Evolutionary conservation across 2,888 invertebrate species (phyloP).

Genomic region (Mythimna ferrago): DNA sequence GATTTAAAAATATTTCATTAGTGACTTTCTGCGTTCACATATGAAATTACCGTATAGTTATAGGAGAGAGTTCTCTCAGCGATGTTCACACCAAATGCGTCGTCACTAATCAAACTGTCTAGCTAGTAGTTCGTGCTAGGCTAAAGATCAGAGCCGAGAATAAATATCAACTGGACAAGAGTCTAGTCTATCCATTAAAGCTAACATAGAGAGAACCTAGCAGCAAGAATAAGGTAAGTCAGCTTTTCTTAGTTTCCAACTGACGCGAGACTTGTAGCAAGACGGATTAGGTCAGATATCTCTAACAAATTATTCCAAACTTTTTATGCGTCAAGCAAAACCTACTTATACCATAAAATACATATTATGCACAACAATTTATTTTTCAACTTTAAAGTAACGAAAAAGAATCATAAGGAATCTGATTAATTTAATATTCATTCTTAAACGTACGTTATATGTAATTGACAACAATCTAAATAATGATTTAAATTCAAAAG

Average conservation of each 20-base stretch:
- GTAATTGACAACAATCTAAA: constrained; percentile 57
- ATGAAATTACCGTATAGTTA: background rate
- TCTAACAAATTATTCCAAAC: background rate
- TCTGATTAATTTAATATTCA: constrained; percentile 35
- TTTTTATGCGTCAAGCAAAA: constrained; percentile 19
- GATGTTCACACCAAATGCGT: constrained; percentile 24
- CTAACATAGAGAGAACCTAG: constrained; percentile 15
- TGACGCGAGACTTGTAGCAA: background rate
- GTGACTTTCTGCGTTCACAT: no score
- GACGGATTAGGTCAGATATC: constrained; percentile 8
- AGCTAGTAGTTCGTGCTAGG: constrained; percentile 28
- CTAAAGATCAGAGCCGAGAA: constrained; percentile 39
- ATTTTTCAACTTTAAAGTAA: background rate
- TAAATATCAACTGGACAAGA: constrained; percentile 37
- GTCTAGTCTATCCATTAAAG: constrained; percentile 10
- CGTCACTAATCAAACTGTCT: constrained; percentile 33
- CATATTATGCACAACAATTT: background rate
- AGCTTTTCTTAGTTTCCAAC: constrained; percentile 14
- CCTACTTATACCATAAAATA: background rate
- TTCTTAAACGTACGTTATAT: constrained; percentile 31
- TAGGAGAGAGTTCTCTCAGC: constrained; percentile 22
- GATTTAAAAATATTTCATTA: no score
- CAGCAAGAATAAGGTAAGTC: constrained; percentile 25
- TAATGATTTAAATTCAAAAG: constrained; percentile 80
- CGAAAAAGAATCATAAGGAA: constrained; percentile 22